phyloP scores from a whole-genome alignment of 2,113 vertebrate genomes.

The Tychaedon coryphoeus region DNA sequence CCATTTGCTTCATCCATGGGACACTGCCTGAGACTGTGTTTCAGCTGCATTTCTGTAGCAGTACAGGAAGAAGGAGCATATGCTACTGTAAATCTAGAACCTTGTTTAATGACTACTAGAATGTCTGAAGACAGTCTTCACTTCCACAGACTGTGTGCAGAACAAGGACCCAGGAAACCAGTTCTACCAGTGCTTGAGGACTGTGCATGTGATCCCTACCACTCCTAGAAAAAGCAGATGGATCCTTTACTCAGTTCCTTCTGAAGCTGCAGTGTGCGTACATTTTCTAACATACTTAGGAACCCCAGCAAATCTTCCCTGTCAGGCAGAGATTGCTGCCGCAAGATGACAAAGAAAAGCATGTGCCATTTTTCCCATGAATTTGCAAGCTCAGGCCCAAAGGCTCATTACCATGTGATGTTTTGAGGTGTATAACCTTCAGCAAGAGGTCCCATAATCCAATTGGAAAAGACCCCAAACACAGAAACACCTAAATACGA shows the following conservation, averaged over 20 bases:
- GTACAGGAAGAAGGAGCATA: not conserved
- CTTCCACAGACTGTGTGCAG: not conserved
- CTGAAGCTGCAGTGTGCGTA: not conserved
- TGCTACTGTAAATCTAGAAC: not conserved
- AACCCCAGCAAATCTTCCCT: not conserved
- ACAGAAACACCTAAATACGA: not conserved
- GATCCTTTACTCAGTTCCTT: not conserved
- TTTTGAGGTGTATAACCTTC: not conserved
- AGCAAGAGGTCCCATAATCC: too few species aligned
- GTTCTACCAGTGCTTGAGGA: not conserved
- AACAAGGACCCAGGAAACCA: not conserved
- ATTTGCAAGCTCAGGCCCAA: not conserved
- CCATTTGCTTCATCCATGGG: not conserved
- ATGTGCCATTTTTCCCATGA: not conserved
- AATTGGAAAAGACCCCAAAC: not conserved
- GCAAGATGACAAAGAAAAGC: not conserved
- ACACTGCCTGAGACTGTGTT: not conserved
- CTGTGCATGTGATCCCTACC: not conserved
- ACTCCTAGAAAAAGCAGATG: not conserved
- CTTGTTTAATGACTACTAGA: not conserved
- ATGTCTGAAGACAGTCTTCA: not conserved
- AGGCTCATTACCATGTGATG: rapidly evolving
- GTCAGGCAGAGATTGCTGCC: not conserved
- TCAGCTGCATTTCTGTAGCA: not conserved
- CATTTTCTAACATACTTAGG: not conserved